Evolutionary conservation across 2,797 vertebrate genomes (phyloP).

Genomic region (Vultur gryphus): DNA sequence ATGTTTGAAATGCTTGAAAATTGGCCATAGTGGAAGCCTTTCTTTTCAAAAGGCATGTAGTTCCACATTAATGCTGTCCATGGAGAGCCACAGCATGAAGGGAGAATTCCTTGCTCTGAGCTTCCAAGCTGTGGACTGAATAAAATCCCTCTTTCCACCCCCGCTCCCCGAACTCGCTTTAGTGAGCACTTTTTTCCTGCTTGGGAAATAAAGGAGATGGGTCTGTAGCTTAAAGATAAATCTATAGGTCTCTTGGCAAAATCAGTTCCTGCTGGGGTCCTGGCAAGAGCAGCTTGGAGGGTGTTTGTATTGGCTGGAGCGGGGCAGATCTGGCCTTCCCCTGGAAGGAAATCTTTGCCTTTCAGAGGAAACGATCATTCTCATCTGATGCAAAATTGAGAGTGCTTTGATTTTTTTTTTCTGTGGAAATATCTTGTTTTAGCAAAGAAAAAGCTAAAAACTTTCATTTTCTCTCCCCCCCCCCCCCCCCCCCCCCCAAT

Average conservation of each 20-base stretch:
- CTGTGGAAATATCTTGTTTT: fast-evolving
- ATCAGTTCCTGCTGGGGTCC: background rate
- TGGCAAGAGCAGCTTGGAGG: background rate
- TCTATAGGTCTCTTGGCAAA: background rate
- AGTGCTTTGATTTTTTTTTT: background rate
- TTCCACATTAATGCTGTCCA: background rate
- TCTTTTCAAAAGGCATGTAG: background rate
- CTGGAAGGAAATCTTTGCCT: background rate
- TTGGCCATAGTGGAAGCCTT: background rate
- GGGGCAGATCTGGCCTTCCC: background rate
- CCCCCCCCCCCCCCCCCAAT: fast-evolving
- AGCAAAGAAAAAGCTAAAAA: background rate
- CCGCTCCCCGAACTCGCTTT: background rate
- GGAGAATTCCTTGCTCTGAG: background rate
- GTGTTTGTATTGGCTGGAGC: background rate
- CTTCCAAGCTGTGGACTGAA: background rate
- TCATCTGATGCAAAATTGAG: background rate
- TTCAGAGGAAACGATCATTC: background rate
- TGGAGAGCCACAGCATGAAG: background rate
- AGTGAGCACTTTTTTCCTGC: background rate
- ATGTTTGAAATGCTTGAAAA: background rate
- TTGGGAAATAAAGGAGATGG: background rate
- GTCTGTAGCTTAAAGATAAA: background rate
- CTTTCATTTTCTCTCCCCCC: background rate
- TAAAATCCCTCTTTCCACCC: background rate